A percentile compares a stretch with the other conserved stretches of the same genome.
Evolutionary conservation across 2,797 vertebrate species (phyloP).

Genomic region (Smutsia temminckii): DNA sequence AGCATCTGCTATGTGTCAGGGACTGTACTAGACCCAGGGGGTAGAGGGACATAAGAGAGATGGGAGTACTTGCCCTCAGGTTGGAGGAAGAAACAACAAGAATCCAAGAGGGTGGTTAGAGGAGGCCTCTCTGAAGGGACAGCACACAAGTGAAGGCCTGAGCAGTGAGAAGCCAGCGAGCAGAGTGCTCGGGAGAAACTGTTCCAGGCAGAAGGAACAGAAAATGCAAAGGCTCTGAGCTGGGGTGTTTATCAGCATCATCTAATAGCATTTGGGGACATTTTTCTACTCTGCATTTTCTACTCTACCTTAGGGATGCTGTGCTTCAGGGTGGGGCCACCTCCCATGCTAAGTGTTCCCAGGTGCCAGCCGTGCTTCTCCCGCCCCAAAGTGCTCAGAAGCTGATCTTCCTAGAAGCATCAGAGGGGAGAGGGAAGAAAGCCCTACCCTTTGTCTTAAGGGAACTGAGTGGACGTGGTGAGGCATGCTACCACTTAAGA

Average conservation of each 20-base stretch:
- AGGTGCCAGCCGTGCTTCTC: background rate
- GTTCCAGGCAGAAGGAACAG: background rate
- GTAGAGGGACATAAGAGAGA: background rate
- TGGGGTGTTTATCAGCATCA: background rate
- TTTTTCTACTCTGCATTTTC: background rate
- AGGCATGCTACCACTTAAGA: background rate
- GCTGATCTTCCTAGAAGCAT: conserved; percentile 23
- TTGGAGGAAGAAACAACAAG: background rate
- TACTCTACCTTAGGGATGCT: background rate
- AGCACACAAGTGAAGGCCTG: background rate
- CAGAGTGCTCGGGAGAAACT: background rate
- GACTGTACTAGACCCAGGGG: background rate
- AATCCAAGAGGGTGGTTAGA: background rate
- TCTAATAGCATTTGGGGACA: background rate
- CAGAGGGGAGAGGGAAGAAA: background rate
- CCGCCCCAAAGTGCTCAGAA: background rate
- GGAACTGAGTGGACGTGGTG: background rate
- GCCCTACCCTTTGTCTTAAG: background rate
- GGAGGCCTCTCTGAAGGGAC: background rate
- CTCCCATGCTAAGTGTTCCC: background rate
- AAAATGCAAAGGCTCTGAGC: background rate
- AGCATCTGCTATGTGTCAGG: background rate
- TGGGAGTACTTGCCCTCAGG: background rate
- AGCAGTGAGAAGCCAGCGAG: background rate
- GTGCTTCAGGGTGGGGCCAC: background rate